A percentile compares a stretch with the other conserved stretches of the same genome.
These are phyloP conservation scores for Pseudanteris insignis DNA, from an alignment of 2,888 invertebrate species.

Conservation along the genomic window DNA sequence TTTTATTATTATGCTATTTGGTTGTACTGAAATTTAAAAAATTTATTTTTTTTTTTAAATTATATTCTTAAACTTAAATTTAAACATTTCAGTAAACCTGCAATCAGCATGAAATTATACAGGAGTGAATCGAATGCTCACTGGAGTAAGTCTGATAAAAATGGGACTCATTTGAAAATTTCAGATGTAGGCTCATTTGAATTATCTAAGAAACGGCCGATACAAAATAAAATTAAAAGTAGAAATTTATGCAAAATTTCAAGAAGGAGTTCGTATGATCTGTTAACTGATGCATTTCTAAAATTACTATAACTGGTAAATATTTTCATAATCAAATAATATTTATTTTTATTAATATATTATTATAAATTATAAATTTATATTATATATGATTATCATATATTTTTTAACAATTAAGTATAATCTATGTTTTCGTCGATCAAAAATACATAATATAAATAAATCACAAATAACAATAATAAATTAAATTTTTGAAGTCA, in stretches of 20 bases:
- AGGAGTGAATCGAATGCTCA: neutral
- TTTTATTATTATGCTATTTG: too few relatives aligned
- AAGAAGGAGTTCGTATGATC: neutral
- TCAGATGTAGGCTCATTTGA: neutral
- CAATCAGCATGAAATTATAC: neutral
- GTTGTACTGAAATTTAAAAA: neutral
- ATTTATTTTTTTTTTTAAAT: neutral
- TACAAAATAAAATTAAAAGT: neutral
- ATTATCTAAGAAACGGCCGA: constrained; percentile 1
- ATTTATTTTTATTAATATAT: too few relatives aligned
- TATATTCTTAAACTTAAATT: too few relatives aligned
- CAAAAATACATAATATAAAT: too few relatives aligned
- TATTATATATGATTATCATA: too few relatives aligned
- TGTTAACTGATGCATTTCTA: neutral
- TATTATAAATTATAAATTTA: too few relatives aligned
- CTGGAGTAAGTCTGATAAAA: neutral
- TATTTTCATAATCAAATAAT: too few relatives aligned
- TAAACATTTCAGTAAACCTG: neutral
- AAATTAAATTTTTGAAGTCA: too few relatives aligned
- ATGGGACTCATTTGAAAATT: constrained; percentile 3
- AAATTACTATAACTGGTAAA: neutral
- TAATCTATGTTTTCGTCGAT: too few relatives aligned
- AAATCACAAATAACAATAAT: too few relatives aligned
- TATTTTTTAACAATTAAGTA: too few relatives aligned
- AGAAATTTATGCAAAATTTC: neutral